Evolutionary conservation across 2,888 invertebrate species (phyloP).

Genomic region (Cheilosia vulpina): DNA sequence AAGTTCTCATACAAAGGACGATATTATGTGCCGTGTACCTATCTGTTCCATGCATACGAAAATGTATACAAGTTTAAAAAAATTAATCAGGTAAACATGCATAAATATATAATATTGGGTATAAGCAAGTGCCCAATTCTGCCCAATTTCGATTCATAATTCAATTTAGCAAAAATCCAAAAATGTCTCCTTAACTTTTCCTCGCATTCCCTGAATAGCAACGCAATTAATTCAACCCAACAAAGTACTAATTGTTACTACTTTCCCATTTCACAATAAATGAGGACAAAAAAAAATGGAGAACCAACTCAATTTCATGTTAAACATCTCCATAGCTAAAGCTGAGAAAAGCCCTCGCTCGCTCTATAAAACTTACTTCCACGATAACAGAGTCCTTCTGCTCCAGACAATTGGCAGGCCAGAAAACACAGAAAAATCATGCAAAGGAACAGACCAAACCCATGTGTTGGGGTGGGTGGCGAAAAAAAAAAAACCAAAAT

Average conservation of each 20-base stretch:
- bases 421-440: slow-evolving; percentile 42
- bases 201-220: slow-evolving; percentile 36
- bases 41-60: too few relatives aligned
- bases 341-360: slow-evolving; percentile 4
- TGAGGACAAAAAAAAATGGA: slow-evolving; percentile 5
- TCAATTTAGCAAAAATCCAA: slow-evolving; percentile 27
- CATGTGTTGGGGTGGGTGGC: slow-evolving; percentile 30
- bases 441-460: slow-evolving; percentile 48
- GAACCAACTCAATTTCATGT: slow-evolving; percentile 41
- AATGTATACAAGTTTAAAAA: too few relatives aligned
- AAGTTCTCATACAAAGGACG: too few relatives aligned
- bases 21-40: too few relatives aligned
- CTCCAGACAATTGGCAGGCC: slow-evolving; percentile 26
- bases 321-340: slow-evolving; percentile 51
- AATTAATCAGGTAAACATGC: too few relatives aligned
- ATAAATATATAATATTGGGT: too few relatives aligned
- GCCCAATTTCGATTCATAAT: slow-evolving; percentile 11
- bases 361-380: slow-evolving; percentile 27
- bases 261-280: slow-evolving; percentile 44
- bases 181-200: slow-evolving; percentile 8
- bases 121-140: too few relatives aligned
- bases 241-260: slow-evolving; percentile 65
- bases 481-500: slow-evolving; percentile 54
- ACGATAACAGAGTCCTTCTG: slow-evolving; percentile 41
- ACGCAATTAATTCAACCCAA: slow-evolving; percentile 61